Percentiles rank a stretch among this genome's conserved stretches.
Evolutionary conservation across 2,113 vertebrate genomes (phyloP).

Genomic region (Cynoglossus semilaevis): DNA sequence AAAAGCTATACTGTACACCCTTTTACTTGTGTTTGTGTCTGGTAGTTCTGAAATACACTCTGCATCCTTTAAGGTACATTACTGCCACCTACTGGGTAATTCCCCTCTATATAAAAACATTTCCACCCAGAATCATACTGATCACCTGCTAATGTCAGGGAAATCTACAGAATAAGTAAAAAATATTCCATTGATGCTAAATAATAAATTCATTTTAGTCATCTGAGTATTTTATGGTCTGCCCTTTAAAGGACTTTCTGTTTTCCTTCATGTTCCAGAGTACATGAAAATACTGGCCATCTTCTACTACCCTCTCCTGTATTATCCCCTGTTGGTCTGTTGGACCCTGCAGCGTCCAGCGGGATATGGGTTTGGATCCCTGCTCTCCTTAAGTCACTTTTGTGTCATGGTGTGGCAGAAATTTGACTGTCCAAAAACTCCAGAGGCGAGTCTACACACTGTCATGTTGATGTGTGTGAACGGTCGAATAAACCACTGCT

Average conservation of each 20-base stretch:
- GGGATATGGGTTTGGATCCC: slow-evolving; percentile 74
- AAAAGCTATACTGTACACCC: no score
- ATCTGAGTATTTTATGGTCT: no score
- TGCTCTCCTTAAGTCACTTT: slow-evolving; percentile 85
- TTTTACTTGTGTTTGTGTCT: no score
- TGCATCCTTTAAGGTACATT: no score
- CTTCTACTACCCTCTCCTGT: slow-evolving; percentile 86
- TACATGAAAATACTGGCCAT: slow-evolving; percentile 85
- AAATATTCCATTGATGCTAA: no score
- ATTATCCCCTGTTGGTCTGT: slow-evolving; percentile 84
- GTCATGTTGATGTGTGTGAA: background rate
- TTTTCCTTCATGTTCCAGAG: slow-evolving; percentile 63
- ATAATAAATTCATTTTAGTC: no score
- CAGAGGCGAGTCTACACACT: slow-evolving; percentile 72
- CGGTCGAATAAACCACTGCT: background rate
- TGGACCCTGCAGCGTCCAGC: slow-evolving; percentile 63
- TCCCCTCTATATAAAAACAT: no score
- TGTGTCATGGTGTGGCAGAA: slow-evolving; percentile 83
- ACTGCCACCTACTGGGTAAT: no score
- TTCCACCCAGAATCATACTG: no score
- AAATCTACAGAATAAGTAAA: no score
- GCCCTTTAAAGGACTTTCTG: background rate
- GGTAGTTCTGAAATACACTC: no score
- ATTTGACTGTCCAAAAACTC: slow-evolving; percentile 82
- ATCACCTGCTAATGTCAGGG: no score